Conservation (phyloP, 2,888 invertebrate genomes). For the Rhamnusium bicolor region DNA sequence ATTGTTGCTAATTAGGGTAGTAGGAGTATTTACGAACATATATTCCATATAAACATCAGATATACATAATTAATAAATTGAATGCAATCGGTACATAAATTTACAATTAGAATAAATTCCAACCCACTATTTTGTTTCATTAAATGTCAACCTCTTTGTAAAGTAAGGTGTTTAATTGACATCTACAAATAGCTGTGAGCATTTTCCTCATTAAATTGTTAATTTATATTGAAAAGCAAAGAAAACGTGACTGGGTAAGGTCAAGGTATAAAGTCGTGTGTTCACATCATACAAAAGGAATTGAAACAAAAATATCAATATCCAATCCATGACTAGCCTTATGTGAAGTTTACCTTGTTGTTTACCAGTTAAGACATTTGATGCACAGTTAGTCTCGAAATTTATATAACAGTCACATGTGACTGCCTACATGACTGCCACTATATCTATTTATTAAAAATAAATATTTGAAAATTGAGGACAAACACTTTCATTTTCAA, state of each 20-base stretch:
- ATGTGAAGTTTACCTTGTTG: conserved; percentile 45
- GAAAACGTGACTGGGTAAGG: conserved; percentile 59
- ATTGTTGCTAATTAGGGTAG: too few relatives aligned
- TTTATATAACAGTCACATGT: neutral
- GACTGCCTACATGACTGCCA: neutral
- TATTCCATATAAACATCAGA: too few relatives aligned
- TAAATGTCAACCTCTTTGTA: conserved; percentile 1
- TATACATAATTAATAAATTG: neutral
- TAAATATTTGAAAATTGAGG: neutral
- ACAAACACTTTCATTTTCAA: neutral
- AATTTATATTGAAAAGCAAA: conserved; percentile 18
- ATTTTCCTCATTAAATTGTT: conserved; percentile 32
- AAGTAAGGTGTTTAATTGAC: conserved; percentile 3
- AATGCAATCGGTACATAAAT: neutral
- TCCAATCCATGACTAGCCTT: conserved; percentile 22
- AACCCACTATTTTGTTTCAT: neutral
- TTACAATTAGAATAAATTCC: neutral
- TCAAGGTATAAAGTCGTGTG: conserved; percentile 58
- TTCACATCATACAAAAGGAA: conserved; percentile 42
- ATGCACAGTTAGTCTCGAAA: conserved; percentile 43
- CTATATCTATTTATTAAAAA: neutral
- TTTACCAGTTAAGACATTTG: conserved; percentile 39
- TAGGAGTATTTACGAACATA: too few relatives aligned
- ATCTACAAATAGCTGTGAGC: conserved; percentile 26
- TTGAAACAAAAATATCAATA: conserved; percentile 3